A percentile compares a stretch with the other conserved stretches of the same genome.
Evolutionary conservation across 2,888 invertebrate genomes (phyloP).

Genomic region (Raillietiella orientalis): DNA sequence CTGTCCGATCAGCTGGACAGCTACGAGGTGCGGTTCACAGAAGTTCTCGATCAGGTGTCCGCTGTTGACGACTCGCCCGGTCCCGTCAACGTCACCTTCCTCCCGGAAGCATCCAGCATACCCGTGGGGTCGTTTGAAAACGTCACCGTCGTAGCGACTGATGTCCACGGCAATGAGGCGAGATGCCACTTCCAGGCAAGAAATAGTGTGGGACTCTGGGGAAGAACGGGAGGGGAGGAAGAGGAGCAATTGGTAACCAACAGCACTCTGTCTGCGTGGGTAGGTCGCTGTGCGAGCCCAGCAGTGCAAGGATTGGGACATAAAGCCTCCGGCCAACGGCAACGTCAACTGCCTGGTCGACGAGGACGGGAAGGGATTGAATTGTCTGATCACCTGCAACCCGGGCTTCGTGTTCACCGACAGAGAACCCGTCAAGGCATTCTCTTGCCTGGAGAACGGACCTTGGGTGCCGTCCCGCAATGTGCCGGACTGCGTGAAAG

Average conservation of each 20-base stretch:
- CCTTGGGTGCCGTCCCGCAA: constrained; percentile 61
- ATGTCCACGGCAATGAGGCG: constrained; percentile 57
- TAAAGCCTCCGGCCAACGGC: constrained; percentile 60
- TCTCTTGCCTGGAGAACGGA: constrained; percentile 40
- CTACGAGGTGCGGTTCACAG: constrained; percentile 67
- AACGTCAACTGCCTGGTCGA: constrained; percentile 53
- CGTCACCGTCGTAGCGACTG: constrained; percentile 59
- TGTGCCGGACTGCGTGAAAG: constrained; percentile 79
- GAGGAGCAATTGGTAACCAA: background rate
- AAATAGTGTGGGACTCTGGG: background rate
- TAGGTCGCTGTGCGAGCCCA: constrained; percentile 62
- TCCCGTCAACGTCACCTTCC: constrained; percentile 24
- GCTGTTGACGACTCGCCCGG: constrained; percentile 24
- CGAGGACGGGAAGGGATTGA: constrained; percentile 30
- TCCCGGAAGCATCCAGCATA: constrained; percentile 51
- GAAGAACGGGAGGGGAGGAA: background rate
- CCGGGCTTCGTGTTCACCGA: constrained; percentile 59
- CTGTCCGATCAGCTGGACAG: constrained; percentile 60
- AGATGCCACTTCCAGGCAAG: constrained; percentile 62
- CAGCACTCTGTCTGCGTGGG: constrained; percentile 4
- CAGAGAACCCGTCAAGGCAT: constrained; percentile 55
- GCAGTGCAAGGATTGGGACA: constrained; percentile 77
- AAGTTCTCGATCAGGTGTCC: constrained; percentile 48
- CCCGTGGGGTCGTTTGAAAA: constrained; percentile 50
- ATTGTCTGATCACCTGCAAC: constrained; percentile 65